phyloP scores from a whole-genome alignment of 2,888 invertebrate genomes.

The Protodeltote pygarga region DNA sequence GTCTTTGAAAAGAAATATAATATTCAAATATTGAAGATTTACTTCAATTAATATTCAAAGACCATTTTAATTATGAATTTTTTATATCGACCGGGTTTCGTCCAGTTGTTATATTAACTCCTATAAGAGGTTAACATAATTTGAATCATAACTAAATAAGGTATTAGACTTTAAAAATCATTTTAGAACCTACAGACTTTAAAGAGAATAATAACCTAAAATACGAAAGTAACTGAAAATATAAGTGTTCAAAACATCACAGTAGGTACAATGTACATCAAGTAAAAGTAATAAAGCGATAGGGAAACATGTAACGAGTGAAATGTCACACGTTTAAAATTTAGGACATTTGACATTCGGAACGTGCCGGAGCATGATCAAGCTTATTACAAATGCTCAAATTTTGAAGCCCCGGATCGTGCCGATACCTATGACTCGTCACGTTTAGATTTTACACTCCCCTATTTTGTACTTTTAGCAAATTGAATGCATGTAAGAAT shows the following conservation, averaged over 20 bases:
- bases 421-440: conserved; percentile 67
- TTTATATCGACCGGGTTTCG: no score
- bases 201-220: conserved; percentile 6
- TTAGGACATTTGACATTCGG: conserved; percentile 75
- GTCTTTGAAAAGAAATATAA: no score
- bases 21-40: no score
- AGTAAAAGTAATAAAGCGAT: conserved; percentile 45
- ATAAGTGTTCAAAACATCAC: no score
- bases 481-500: conserved; percentile 56
- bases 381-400: conserved; percentile 80
- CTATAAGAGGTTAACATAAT: no score
- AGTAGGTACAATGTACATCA: no score
- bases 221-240: conserved; percentile 2
- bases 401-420: conserved; percentile 64
- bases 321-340: conserved; percentile 71
- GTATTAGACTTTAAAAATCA: no score
- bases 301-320: conserved; percentile 61
- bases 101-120: no score
- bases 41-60: no score
- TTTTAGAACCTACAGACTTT: no score
- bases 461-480: conserved; percentile 55
- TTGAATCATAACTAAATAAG: no score
- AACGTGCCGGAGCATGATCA: conserved; percentile 81
- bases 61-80: no score
- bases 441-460: conserved; percentile 75